Evolutionary conservation across 2,888 invertebrate genomes (phyloP).

Genomic region (Lasioglossum malachurum): DNA sequence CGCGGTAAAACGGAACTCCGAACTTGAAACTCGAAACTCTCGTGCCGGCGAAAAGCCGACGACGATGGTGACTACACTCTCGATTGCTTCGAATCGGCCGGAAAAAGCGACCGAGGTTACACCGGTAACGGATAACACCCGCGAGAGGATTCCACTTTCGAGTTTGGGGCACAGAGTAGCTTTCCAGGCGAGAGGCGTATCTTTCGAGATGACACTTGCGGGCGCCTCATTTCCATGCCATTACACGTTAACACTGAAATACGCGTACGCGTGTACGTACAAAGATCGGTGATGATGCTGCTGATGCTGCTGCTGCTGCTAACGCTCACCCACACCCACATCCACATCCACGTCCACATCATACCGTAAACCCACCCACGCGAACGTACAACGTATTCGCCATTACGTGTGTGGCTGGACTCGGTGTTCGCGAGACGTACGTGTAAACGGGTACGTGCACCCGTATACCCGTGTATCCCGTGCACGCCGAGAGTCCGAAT

Average conservation of each 20-base stretch:
- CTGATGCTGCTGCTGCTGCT: background rate
- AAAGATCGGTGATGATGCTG: background rate
- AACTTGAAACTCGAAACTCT: background rate
- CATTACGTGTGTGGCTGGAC: background rate
- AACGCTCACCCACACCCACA: constrained; percentile 37
- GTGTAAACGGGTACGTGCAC: background rate
- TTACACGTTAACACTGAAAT: constrained; percentile 49
- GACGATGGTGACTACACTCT: background rate
- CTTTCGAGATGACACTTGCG: constrained; percentile 55
- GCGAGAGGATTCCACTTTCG: constrained; percentile 53
- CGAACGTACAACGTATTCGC: constrained; percentile 27
- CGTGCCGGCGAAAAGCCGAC: background rate
- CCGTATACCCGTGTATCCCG: background rate
- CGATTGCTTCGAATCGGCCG: constrained; percentile 1
- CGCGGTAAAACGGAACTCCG: background rate
- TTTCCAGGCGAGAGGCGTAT: constrained; percentile 57
- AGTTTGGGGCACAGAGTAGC: constrained; percentile 47
- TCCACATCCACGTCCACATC: constrained; percentile 36
- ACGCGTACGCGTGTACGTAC: constrained; percentile 40
- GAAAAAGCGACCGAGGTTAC: constrained; percentile 28
- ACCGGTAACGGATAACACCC: constrained; percentile 46
- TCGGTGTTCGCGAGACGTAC: background rate
- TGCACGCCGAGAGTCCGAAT: constrained; percentile 5
- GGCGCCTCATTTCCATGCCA: constrained; percentile 58
- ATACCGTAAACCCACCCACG: constrained; percentile 46